Percentiles rank a stretch among this genome's conserved stretches.
phyloP scores from a whole-genome alignment of 2,888 invertebrate species.

The Acanthosepion esculentum region DNA sequence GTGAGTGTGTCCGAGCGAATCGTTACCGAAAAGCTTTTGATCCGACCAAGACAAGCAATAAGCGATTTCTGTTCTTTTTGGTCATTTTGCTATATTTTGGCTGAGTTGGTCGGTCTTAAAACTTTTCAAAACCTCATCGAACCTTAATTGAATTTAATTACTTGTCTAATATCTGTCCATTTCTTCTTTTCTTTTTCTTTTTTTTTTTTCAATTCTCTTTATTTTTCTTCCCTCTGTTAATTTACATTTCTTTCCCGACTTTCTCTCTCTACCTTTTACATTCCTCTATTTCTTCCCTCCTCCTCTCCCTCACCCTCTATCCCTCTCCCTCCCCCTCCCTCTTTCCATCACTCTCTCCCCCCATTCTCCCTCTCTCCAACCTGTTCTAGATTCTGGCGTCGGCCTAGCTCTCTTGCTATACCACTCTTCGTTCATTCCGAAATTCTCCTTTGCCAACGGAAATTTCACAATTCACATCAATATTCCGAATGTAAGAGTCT shows the following conservation, averaged over 20 bases:
- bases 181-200: rapidly evolving
- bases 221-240: background rate
- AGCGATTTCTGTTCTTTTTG: no score
- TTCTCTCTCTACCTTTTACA: background rate
- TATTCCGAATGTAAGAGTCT: background rate
- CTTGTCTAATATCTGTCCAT: background rate
- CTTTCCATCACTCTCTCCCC: no score
- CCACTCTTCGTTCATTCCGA: background rate
- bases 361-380: no score
- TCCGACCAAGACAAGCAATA: no score
- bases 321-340: background rate
- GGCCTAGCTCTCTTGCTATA: background rate
- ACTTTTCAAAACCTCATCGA: no score
- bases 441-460: background rate
- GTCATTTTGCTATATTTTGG: no score
- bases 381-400: no score
- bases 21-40: no score
- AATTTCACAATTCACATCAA: conserved; percentile 33
- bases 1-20: no score
- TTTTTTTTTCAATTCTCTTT: background rate
- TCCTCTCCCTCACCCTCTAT: background rate
- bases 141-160: no score
- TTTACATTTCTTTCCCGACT: background rate
- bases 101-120: no score
- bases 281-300: background rate